phyloP scores from a whole-genome alignment of 1,140 invertebrate species.

The Meteorus sp. region DNA sequence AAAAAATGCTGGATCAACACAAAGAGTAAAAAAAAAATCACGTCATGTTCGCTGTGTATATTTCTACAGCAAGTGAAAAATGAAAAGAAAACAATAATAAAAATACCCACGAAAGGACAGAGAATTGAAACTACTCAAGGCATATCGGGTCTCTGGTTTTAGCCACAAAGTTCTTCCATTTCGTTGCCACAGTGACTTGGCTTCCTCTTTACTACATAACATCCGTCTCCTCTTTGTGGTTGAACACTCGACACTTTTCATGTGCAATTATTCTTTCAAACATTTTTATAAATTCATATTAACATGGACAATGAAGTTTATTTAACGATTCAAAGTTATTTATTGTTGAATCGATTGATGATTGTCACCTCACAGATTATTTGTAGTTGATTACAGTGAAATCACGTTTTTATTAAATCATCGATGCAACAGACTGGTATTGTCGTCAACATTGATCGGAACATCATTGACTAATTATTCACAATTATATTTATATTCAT shows the following conservation, averaged over 20 bases:
- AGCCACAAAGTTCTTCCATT: neutral
- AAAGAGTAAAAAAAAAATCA: too few species aligned
- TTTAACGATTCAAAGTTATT: neutral
- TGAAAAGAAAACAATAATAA: too few species aligned
- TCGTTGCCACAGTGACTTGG: neutral
- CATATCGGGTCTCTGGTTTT: neutral
- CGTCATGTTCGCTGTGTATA: too few species aligned
- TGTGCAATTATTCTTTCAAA: neutral
- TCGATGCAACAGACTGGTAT: too few species aligned
- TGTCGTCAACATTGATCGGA: neutral
- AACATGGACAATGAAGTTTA: neutral
- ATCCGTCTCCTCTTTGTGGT: neutral
- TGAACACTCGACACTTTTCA: neutral
- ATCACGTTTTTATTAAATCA: neutral
- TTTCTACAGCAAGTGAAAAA: too few species aligned
- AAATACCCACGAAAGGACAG: neutral
- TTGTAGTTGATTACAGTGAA: neutral
- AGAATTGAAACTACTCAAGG: neutral
- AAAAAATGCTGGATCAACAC: too few species aligned
- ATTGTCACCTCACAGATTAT: constrained; percentile 7
- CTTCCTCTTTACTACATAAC: neutral
- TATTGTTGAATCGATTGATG: constrained; percentile 8
- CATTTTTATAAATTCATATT: neutral
- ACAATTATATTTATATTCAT: too few species aligned
- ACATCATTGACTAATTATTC: neutral